A percentile compares a stretch with the other conserved stretches of the same genome.
phyloP scores from a whole-genome alignment of 1,140 invertebrate genomes.

The Hirudo medicinalis region DNA sequence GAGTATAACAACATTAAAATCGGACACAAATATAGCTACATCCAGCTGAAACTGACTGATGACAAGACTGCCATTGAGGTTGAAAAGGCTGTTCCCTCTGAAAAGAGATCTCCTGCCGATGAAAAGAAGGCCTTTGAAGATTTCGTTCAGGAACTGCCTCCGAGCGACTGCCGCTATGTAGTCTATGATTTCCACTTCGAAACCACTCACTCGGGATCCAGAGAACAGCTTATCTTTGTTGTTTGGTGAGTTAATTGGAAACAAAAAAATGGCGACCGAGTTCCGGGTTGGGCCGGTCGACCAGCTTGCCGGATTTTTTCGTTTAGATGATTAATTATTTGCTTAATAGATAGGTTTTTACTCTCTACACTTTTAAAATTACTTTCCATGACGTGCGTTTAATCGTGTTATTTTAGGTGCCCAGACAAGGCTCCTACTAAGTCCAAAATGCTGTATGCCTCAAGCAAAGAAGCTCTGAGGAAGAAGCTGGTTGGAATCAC shows the following conservation, averaged over 20 bases:
- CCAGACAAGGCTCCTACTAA: constrained; percentile 90
- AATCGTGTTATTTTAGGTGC: constrained; percentile 46
- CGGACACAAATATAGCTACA: constrained; percentile 29
- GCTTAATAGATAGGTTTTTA: too few species aligned
- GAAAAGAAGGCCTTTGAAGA: constrained; percentile 9
- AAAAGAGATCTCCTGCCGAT: constrained; percentile 2
- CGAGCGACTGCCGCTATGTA: constrained; percentile 57
- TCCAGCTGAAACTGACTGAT: constrained; percentile 29
- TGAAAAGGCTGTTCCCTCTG: constrained; percentile 26
- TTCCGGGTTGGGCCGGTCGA: neutral
- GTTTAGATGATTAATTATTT: too few species aligned
- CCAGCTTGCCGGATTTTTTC: neutral
- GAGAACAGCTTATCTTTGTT: constrained; percentile 21
- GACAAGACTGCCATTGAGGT: constrained; percentile 29
- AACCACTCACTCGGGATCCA: constrained; percentile 15
- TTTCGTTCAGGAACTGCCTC: constrained; percentile 10
- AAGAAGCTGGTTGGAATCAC: constrained; percentile 86
- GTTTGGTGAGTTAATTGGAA: constrained; percentile 20
- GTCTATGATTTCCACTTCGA: constrained; percentile 30
- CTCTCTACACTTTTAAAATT: too few species aligned
- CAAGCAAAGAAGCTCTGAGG: constrained; percentile 87
- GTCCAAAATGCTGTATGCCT: constrained; percentile 98
- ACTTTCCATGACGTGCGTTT: neutral
- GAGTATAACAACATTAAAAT: constrained; percentile 32
- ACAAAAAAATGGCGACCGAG: neutral